Base-by-base conservation (phyloP, 2,113 vertebrate genomes). In the Maccullochella peelii region DNA sequence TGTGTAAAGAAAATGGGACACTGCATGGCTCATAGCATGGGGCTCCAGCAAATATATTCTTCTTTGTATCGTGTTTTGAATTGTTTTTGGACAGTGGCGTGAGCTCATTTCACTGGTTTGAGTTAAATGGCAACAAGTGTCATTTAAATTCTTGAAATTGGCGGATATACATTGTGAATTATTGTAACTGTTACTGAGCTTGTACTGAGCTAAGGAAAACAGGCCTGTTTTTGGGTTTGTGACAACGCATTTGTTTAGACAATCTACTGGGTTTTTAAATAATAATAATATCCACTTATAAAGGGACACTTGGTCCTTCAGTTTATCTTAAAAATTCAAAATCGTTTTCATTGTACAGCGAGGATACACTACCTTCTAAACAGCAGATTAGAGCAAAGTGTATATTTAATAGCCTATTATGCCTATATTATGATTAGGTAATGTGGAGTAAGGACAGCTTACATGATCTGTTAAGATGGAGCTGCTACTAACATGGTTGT, bases 71-170 rank as follows among this genome's bases (percentile, higher is more conserved):
- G 15, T 27, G n/a, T 20, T 52, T 52, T 40, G 8, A 30, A 16
- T 58, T 7, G 25, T 36, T 36, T 11, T 62, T 36, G 23, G 10
- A 40, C 8, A n/a, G 62, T 63, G 30, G 57, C 18, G 10, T 66
- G 23, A 67, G n/a, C 42, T 58, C 21, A 69, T 59, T 55, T 6
- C 12, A 47, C 40, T 59, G 14, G 25, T 62, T 42, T 54, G n/a
- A 12, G 36, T 55, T 68, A 47, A 71, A 47, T 11, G 27, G 73
- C 74, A 82, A 79, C 74, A 84, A 68, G 73, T 79, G 75, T 69
- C 36, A 59, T 65, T 70, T 27, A 30, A 63, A 49, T n/a, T 2
- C 4, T 49, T 27, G 11, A 9, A 83, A 50, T 23, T 10, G 14
- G 18, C 15, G 25, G 5, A 50, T 52, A 33, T 23, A 38, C 15